These are phyloP conservation scores for Mythimna vitellina DNA, from an alignment of 2,888 invertebrate genomes.

Conservation along the genomic window DNA sequence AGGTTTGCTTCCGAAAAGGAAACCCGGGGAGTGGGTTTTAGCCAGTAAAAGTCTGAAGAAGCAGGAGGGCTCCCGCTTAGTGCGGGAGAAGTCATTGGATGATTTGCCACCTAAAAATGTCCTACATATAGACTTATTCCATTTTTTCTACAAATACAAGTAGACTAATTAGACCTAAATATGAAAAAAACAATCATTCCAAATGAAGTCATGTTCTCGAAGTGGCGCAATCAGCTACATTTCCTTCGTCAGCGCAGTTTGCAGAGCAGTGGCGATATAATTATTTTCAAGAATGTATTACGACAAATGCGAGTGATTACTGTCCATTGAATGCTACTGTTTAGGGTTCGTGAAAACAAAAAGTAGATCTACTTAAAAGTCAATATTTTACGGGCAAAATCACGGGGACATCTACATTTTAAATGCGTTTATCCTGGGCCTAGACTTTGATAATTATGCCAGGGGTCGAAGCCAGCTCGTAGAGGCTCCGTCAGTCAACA, in stretches of 20 bases:
- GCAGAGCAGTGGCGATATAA: constrained; percentile 51
- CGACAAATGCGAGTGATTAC: constrained; percentile 56
- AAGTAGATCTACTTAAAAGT: not conserved
- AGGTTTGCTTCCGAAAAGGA: too few species aligned
- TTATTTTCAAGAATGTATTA: constrained; percentile 67
- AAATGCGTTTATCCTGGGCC: too few species aligned
- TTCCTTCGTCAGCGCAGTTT: constrained; percentile 34
- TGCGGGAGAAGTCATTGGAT: too few species aligned
- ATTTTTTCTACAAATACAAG: not conserved
- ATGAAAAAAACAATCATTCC: not conserved
- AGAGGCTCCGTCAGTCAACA: too few species aligned
- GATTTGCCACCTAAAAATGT: not conserved
- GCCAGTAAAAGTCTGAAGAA: too few species aligned
- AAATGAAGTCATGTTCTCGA: constrained; percentile 24
- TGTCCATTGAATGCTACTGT: constrained; percentile 45
- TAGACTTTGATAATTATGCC: too few species aligned
- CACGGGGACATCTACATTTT: not conserved
- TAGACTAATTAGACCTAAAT: not conserved
- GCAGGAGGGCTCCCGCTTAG: too few species aligned
- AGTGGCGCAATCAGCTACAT: constrained; percentile 31
- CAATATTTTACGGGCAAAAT: not conserved
- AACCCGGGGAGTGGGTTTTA: too few species aligned
- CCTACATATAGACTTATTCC: not conserved
- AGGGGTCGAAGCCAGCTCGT: too few species aligned
- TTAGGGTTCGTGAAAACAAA: constrained; percentile 61